A percentile compares a stretch with the other conserved stretches of the same genome.
These are phyloP conservation scores for Heteromormyrus szaboi DNA, from an alignment of 2,797 vertebrate genomes.

Conservation along the genomic window DNA sequence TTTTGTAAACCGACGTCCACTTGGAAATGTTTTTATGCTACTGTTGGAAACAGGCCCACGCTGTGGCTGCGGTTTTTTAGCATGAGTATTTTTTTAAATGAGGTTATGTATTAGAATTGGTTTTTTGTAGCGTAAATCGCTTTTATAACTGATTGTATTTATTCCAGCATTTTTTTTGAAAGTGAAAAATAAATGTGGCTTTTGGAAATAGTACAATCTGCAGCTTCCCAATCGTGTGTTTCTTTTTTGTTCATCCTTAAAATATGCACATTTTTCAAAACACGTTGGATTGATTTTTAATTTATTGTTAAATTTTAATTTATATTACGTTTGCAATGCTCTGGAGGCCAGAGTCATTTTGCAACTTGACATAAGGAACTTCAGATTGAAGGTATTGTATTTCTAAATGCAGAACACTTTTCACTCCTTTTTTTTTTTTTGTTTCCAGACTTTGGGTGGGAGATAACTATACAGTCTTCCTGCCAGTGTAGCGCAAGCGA, in stretches of 20 bases:
- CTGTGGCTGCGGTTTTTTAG: neutral
- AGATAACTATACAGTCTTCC: neutral
- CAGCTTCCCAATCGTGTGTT: neutral
- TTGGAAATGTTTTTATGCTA: neutral
- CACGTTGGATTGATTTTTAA: neutral
- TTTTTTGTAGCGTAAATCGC: constrained; percentile 11
- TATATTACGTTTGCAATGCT: neutral
- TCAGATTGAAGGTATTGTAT: neutral
- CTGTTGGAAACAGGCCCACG: neutral
- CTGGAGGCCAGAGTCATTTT: neutral
- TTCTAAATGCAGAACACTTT: neutral
- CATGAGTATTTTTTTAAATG: neutral
- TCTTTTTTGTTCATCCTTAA: neutral
- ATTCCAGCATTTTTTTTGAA: constrained; percentile 9
- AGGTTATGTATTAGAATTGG: neutral
- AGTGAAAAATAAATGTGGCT: constrained; percentile 3
- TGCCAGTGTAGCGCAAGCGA: neutral
- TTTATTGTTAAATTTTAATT: neutral
- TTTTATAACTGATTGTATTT: constrained; percentile 16
- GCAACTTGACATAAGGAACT: neutral
- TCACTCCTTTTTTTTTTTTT: neutral
- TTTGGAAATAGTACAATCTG: neutral
- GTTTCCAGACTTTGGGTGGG: neutral
- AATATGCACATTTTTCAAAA: neutral
- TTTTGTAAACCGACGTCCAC: neutral